These are phyloP conservation scores for Schizothorax lantsangensis DNA, from an alignment of 2,797 vertebrate species.

Conservation along the genomic window DNA sequence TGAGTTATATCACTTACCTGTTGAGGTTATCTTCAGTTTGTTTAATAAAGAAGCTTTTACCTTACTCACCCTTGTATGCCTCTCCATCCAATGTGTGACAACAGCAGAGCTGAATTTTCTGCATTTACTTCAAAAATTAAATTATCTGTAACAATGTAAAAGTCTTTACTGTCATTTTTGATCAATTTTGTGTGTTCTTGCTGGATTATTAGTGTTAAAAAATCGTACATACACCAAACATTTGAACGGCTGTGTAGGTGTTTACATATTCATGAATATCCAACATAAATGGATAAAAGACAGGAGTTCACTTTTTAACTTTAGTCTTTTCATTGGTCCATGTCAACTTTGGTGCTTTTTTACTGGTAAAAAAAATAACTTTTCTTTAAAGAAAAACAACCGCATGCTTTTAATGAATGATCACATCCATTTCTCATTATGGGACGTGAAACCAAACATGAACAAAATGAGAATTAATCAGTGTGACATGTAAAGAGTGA, in stretches of 20 bases:
- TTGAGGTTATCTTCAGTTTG: no score
- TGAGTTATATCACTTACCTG: no score
- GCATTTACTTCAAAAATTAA: conserved; percentile 54
- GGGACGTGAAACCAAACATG: neutral
- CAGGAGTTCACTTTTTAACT: conserved; percentile 69
- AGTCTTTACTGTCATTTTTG: no score
- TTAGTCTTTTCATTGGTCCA: conserved; percentile 83
- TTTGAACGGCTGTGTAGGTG: no score
- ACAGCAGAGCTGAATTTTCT: neutral
- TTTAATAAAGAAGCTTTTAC: no score
- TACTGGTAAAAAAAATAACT: conserved; percentile 91
- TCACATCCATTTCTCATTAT: neutral
- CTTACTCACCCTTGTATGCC: no score
- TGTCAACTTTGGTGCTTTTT: conserved; percentile 73
- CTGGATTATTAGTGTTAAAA: no score
- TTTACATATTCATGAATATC: neutral
- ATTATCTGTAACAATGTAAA: no score
- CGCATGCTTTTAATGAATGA: neutral
- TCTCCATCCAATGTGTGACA: no score
- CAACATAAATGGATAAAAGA: neutral
- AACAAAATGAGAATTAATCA: no score
- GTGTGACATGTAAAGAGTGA: conserved; percentile 53
- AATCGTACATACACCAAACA: neutral
- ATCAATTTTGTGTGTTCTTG: no score
- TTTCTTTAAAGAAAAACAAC: conserved; percentile 71